Conservation (phyloP, 2,888 invertebrate genomes). For the Sinohyriopsis cumingii region DNA sequence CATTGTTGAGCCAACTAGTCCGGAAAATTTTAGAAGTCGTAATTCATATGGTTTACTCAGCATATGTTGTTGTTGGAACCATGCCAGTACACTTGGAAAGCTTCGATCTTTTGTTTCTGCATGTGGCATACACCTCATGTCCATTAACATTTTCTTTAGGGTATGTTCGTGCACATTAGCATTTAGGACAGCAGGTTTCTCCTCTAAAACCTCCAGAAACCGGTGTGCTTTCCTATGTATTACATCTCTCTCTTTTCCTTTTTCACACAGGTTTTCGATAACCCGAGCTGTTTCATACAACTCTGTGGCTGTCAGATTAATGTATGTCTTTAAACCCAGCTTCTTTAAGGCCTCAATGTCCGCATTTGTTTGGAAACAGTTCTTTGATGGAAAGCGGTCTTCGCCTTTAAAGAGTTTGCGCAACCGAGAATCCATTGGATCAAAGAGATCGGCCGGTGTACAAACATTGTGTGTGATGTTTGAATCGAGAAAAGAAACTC, state of each 20-base stretch:
- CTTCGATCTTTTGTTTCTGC: background rate
- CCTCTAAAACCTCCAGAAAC: no score
- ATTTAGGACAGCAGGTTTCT: no score
- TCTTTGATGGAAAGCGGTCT: slow-evolving; percentile 9
- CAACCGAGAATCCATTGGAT: slow-evolving; percentile 8
- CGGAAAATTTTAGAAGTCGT: no score
- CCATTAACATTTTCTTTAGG: background rate
- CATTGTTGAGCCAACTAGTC: no score
- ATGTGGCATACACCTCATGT: slow-evolving; percentile 10
- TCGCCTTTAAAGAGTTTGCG: slow-evolving; percentile 5
- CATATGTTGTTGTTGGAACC: background rate
- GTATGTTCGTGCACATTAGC: no score
- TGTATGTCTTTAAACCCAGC: slow-evolving; percentile 11
- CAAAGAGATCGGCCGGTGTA: slow-evolving; percentile 13
- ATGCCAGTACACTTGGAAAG: slow-evolving; percentile 9
- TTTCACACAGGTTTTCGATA: no score
- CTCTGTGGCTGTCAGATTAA: slow-evolving; percentile 2
- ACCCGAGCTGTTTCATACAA: slow-evolving; percentile 2
- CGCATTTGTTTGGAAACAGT: background rate
- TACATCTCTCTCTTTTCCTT: no score
- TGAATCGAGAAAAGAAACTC: slow-evolving; percentile 10
- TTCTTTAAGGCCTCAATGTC: slow-evolving; percentile 1
- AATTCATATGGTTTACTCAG: no score
- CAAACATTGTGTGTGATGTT: background rate
- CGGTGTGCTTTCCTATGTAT: no score